Evolutionary conservation across 1,140 invertebrate genomes (phyloP).

Genomic region (Pomacea maculata): DNA sequence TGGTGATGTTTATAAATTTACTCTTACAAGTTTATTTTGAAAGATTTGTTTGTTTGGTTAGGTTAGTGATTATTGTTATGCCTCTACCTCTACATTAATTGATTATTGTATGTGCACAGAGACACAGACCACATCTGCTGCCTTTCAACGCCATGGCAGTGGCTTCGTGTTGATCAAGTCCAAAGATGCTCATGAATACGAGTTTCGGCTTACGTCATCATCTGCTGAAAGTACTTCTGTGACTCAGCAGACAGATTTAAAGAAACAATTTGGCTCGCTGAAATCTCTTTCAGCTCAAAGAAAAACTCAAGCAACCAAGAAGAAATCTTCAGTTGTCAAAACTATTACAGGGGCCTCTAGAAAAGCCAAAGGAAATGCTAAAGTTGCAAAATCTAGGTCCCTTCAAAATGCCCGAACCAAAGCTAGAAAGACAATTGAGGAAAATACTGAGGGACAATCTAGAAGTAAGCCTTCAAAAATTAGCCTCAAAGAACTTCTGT

Average conservation of each 20-base stretch:
- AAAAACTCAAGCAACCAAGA: not conserved
- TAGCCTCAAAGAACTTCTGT: conserved; percentile 1
- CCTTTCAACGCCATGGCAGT: not conserved
- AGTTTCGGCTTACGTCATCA: conserved; percentile 4
- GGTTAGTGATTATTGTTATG: not conserved
- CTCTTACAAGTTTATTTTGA: not conserved
- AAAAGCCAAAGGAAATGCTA: not conserved
- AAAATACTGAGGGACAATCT: not conserved
- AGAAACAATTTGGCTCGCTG: not conserved
- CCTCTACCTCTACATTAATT: not conserved
- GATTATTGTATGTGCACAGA: not conserved
- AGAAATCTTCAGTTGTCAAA: not conserved
- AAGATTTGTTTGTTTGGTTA: not conserved
- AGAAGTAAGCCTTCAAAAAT: not conserved
- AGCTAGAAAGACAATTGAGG: no score
- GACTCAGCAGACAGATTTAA: not conserved
- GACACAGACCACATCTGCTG: not conserved
- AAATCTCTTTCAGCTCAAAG: not conserved
- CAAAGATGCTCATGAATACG: conserved; percentile 3
- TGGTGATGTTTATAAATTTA: not conserved
- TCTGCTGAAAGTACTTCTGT: not conserved
- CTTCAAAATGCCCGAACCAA: not conserved
- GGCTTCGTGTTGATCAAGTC: conserved; percentile 1
- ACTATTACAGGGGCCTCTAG: not conserved
- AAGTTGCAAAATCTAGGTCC: not conserved